Evolutionary conservation across 2,888 invertebrate genomes (phyloP), one percentile per base, ranked within the genome.

Genomic region (Unio delphinus): DNA sequence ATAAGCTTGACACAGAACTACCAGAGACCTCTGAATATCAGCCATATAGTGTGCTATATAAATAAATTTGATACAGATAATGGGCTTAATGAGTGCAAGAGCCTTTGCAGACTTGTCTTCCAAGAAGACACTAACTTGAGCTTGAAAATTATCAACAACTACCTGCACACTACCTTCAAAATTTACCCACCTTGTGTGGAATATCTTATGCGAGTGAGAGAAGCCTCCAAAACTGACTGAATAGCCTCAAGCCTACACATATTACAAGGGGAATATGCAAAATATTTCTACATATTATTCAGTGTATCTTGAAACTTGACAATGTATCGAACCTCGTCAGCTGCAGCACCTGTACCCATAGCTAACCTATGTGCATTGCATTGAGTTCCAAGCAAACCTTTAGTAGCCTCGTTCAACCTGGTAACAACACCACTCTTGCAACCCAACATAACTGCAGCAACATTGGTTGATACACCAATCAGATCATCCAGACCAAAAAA

Each of bases 341-440:
- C 76, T 26, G 73, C 69, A 65, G 56, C 54, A 54, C 72, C 64
- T 59, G 72, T 70, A 26, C 72, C 70, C 7, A 75, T 61, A 23
- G 77, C 74, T 34, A 75, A 63, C 23, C 74, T 58, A 59, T 79
- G 70, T 1, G 75, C 75, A 54, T 74, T 77, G 64, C 77, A 79
- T 34, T 79, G 77, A 17, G 75, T 70, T 5, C 74, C 60, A 18
- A 78, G 61, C 6, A 74, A 20, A 61, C 69, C 71, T 30, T 71
- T 66, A 17, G 67, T 66, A 26, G 61, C 59, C 60, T 70, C 45
- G 64, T 69, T 73, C 30, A 76, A 23, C 23, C 73, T 56, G 58
- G 71, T 73, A 6, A 76, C 70, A 60, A 76, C 76, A 56, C 78
- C 78, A 65, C 56, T 64, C 69, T 58, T 73, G 20, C 66, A 63